phyloP scores from a whole-genome alignment of 2,113 vertebrate genomes.

The Pycnonotus jocosus region DNA sequence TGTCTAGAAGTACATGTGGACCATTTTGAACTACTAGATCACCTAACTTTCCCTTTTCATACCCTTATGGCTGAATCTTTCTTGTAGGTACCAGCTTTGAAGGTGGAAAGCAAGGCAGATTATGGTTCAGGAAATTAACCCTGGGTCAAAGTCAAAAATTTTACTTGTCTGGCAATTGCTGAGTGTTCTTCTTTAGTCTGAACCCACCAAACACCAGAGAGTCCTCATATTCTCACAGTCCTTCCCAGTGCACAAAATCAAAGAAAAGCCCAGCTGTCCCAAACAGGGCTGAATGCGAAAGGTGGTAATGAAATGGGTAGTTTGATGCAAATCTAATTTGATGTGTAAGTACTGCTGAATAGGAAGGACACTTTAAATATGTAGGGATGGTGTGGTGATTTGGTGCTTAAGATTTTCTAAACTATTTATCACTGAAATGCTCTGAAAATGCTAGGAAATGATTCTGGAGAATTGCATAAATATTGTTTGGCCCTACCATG shows the following conservation, averaged over 20 bases:
- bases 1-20: neutral
- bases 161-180: neutral
- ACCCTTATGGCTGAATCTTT: neutral
- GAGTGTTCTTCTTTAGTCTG: neutral
- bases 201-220: neutral
- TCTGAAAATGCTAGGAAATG: neutral
- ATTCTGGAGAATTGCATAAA: rapidly evolving
- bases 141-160: neutral
- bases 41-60: neutral
- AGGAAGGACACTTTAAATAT: neutral
- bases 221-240: neutral
- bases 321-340: neutral
- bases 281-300: neutral
- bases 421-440: neutral
- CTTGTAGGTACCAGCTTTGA: neutral
- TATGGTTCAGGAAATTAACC: neutral
- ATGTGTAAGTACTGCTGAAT: neutral
- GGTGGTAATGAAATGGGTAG: neutral
- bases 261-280: neutral
- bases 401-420: neutral
- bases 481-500: neutral
- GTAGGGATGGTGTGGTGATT: neutral
- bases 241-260: neutral
- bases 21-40: neutral
- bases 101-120: neutral